Conservation (phyloP, 2,797 vertebrate genomes). For the Karalla daura region DNA sequence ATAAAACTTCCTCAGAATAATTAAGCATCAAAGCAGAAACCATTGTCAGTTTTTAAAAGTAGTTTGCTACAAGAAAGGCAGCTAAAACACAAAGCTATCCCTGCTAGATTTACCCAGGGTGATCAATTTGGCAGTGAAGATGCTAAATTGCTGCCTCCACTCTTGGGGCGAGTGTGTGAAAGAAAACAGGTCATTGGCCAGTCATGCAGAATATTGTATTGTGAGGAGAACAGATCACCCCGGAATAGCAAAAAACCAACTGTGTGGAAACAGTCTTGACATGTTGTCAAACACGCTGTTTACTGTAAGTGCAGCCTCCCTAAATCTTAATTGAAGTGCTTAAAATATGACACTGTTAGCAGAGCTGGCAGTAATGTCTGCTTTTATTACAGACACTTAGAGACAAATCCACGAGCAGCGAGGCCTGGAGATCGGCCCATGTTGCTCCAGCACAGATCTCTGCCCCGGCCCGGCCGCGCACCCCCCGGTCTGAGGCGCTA, state of each 20-base stretch:
- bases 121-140: background rate
- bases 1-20: background rate
- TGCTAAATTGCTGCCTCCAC: background rate
- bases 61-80: background rate
- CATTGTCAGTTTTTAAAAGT: slow-evolving; percentile 1
- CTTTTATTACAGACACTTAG: slow-evolving; percentile 18
- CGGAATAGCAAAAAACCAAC: background rate
- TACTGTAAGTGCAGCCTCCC: too few species aligned
- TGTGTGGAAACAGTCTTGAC: background rate
- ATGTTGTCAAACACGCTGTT: background rate
- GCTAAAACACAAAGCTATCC: background rate
- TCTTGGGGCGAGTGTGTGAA: background rate
- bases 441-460: slow-evolving; percentile 22
- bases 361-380: background rate
- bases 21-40: background rate
- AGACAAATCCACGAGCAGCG: slow-evolving; percentile 21
- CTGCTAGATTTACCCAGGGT: background rate
- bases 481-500: slow-evolving; percentile 30
- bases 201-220: background rate
- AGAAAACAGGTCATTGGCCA: slow-evolving; percentile 5
- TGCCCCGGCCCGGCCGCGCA: slow-evolving; percentile 28
- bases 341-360: slow-evolving; percentile 4
- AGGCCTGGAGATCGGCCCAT: slow-evolving; percentile 36
- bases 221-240: background rate
- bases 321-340: background rate